These are phyloP conservation scores for Actias luna DNA, from an alignment of 2,888 invertebrate genomes.

Conservation along the genomic window DNA sequence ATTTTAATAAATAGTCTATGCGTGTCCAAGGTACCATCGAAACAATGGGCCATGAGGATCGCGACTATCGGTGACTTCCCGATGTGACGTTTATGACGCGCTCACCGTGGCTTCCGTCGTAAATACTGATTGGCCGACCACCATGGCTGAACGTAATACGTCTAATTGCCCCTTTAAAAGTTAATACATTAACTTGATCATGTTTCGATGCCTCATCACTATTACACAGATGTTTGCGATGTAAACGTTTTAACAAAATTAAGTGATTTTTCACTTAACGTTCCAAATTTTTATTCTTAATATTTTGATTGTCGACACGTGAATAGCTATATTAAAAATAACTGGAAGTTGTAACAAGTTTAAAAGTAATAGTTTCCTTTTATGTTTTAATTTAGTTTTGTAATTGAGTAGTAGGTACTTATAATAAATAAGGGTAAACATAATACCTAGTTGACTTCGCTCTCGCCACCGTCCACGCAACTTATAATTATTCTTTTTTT, in stretches of 20 bases:
- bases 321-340: not conserved
- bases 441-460: no score
- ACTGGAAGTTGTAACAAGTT: not conserved
- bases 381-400: not conserved
- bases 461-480: no score
- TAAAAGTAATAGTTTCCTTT: not conserved
- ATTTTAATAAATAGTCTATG: conserved; percentile 63
- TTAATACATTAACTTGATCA: conserved; percentile 74
- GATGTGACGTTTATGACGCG: conserved; percentile 66
- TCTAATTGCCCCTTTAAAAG: conserved; percentile 74
- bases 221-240: conserved; percentile 55
- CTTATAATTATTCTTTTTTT: no score
- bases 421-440: no score
- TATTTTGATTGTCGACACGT: not conserved
- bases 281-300: conserved; percentile 4
- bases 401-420: no score
- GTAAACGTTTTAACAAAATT: conserved; percentile 53
- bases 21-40: conserved; percentile 66
- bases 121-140: conserved; percentile 71
- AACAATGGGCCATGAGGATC: conserved; percentile 72
- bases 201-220: conserved; percentile 53
- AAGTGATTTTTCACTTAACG: conserved; percentile 32
- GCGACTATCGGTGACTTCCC: conserved; percentile 55
- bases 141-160: conserved; percentile 62
- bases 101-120: conserved; percentile 58